phyloP scores from a whole-genome alignment of 2,888 invertebrate species.

The Hirtodrosophila trivittata region DNA sequence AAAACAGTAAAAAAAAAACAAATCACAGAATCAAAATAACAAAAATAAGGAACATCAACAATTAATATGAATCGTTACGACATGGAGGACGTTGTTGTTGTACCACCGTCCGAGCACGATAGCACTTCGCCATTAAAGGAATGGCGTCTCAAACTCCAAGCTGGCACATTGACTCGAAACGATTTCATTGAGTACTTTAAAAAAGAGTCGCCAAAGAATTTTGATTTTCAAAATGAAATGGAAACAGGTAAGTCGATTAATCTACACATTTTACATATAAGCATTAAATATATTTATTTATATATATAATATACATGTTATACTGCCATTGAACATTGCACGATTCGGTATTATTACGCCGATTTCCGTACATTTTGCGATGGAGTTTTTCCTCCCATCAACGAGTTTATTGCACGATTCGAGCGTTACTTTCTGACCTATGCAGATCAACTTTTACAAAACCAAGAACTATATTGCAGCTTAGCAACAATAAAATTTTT shows the following conservation, averaged over 20 bases:
- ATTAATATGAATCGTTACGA: slow-evolving; percentile 77
- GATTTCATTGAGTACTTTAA: slow-evolving; percentile 83
- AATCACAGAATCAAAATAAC: slow-evolving; percentile 4
- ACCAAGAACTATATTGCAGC: no score
- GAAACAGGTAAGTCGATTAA: slow-evolving; percentile 79
- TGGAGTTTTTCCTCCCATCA: no score
- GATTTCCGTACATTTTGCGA: no score
- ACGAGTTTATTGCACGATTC: no score
- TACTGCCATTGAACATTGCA: slow-evolving; percentile 38
- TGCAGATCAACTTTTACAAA: no score
- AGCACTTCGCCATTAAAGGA: slow-evolving; percentile 81
- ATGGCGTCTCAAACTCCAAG: slow-evolving; percentile 83
- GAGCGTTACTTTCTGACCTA: no score
- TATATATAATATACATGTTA: slow-evolving; percentile 6
- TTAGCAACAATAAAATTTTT: no score
- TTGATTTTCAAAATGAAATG: slow-evolving; percentile 78
- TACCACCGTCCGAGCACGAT: slow-evolving; percentile 53
- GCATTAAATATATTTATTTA: not conserved
- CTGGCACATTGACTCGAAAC: slow-evolving; percentile 78
- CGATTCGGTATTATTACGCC: slow-evolving; percentile 20
- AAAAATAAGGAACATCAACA: slow-evolving; percentile 5
- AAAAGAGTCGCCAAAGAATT: slow-evolving; percentile 81
- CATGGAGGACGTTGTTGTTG: slow-evolving; percentile 80
- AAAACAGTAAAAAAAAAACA: slow-evolving; percentile 9
- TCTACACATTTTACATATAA: slow-evolving; percentile 6